phyloP scores from a whole-genome alignment of 1,140 invertebrate genomes.

The Muscidifurax raptorellus region DNA sequence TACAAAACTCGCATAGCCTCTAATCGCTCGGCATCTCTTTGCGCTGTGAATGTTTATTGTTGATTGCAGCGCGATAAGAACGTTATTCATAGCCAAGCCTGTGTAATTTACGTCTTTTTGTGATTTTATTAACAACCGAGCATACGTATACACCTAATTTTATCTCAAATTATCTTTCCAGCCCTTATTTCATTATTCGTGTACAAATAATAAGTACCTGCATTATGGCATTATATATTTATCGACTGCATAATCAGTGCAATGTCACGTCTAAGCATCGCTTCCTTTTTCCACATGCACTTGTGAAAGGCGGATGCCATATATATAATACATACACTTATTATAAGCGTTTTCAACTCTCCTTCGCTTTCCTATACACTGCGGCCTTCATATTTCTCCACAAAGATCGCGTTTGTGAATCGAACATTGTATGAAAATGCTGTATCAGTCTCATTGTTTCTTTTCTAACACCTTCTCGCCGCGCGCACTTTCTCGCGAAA shows the following conservation, averaged over 20 bases:
- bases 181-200: not conserved
- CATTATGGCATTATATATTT: not conserved
- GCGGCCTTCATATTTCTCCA: not conserved
- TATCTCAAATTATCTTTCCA: too few relatives aligned
- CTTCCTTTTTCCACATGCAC: slow-evolving; percentile 2
- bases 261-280: slow-evolving; percentile 23
- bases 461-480: not conserved
- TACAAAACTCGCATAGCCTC: not conserved
- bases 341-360: not conserved
- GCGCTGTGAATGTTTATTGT: too few relatives aligned
- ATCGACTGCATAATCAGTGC: slow-evolving; percentile 22
- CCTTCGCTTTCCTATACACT: not conserved
- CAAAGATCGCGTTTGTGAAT: not conserved
- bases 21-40: too few relatives aligned
- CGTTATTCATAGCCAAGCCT: too few relatives aligned
- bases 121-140: too few relatives aligned
- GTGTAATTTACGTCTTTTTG: too few relatives aligned
- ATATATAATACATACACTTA: not conserved
- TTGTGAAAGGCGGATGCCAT: slow-evolving; percentile 22
- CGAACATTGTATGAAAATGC: not conserved
- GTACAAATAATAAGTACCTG: not conserved
- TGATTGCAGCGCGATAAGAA: too few relatives aligned
- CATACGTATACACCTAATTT: too few relatives aligned
- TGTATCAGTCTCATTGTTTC: not conserved
- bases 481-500: not conserved